These are phyloP conservation scores for Schizopygopsis malacanthus DNA, from an alignment of 2,797 vertebrate genomes.

Conservation along the genomic window DNA sequence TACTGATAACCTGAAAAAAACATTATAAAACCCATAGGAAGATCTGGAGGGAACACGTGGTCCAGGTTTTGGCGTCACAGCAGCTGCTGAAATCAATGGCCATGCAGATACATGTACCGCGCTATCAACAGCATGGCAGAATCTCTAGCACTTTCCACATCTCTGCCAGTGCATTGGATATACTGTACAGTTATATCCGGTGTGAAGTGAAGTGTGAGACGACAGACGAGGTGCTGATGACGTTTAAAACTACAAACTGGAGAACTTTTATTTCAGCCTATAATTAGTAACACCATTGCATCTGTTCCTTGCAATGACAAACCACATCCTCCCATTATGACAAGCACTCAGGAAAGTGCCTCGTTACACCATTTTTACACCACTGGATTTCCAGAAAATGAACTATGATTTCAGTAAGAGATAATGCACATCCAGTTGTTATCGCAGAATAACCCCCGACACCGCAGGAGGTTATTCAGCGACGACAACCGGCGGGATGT, in stretches of 20 bases:
- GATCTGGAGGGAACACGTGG: not conserved
- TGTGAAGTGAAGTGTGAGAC: not conserved
- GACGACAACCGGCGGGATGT: too few species aligned
- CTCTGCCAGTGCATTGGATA: not conserved
- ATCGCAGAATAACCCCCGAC: too few species aligned
- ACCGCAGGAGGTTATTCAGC: too few species aligned
- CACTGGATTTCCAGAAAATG: too few species aligned
- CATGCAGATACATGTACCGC: not conserved
- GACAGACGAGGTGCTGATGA: not conserved
- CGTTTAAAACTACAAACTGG: not conserved
- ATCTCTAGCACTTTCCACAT: not conserved
- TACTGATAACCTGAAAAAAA: too few species aligned
- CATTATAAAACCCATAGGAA: not conserved
- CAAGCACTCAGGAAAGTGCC: not conserved
- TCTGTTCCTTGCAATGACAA: not conserved
- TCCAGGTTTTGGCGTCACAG: too few species aligned
- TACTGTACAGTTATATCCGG: not conserved
- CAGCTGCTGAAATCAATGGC: too few species aligned
- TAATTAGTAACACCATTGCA: not conserved
- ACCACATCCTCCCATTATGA: not conserved
- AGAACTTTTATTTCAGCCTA: not conserved
- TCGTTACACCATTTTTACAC: not conserved
- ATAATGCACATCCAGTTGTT: too few species aligned
- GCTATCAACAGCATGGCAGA: not conserved
- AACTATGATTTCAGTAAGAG: not conserved